phyloP scores from a whole-genome alignment of 2,888 invertebrate species.

The Harpalus rubripes region DNA sequence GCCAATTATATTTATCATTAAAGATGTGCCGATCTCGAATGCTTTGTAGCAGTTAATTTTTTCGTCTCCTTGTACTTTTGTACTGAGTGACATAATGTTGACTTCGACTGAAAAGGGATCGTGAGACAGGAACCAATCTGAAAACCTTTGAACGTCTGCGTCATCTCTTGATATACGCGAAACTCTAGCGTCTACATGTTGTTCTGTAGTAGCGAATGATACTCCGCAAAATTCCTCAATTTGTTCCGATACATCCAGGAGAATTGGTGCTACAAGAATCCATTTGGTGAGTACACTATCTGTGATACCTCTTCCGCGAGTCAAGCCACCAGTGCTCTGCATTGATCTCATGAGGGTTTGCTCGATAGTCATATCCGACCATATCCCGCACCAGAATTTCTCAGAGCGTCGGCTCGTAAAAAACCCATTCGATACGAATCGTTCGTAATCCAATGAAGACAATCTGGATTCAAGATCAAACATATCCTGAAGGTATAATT shows the following conservation, averaged over 20 bases:
- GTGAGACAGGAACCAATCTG: slow-evolving; percentile 68
- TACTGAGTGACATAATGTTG: slow-evolving; percentile 64
- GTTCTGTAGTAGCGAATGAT: slow-evolving; percentile 49
- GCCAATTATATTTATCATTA: no score
- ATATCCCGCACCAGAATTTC: background rate
- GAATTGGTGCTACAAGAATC: no score
- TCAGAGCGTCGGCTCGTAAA: background rate
- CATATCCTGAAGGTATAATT: slow-evolving; percentile 10
- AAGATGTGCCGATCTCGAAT: slow-evolving; percentile 68
- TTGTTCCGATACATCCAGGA: background rate
- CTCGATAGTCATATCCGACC: slow-evolving; percentile 68
- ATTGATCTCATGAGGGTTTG: slow-evolving; percentile 57
- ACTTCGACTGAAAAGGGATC: slow-evolving; percentile 68
- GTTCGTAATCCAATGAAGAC: background rate
- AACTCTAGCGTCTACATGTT: slow-evolving; percentile 68
- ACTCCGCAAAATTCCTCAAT: background rate
- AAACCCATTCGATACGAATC: background rate
- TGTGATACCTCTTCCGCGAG: background rate
- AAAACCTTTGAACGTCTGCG: background rate
- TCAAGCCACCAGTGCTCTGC: background rate
- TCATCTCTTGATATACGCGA: slow-evolving; percentile 70
- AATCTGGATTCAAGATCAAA: background rate
- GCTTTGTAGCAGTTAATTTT: slow-evolving; percentile 69
- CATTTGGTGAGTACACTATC: no score
- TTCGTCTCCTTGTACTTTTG: slow-evolving; percentile 68